Evolutionary conservation across 2,797 vertebrate genomes (phyloP), one percentile per base, ranked within the genome.

Genomic region (Sebastes variabilis): DNA sequence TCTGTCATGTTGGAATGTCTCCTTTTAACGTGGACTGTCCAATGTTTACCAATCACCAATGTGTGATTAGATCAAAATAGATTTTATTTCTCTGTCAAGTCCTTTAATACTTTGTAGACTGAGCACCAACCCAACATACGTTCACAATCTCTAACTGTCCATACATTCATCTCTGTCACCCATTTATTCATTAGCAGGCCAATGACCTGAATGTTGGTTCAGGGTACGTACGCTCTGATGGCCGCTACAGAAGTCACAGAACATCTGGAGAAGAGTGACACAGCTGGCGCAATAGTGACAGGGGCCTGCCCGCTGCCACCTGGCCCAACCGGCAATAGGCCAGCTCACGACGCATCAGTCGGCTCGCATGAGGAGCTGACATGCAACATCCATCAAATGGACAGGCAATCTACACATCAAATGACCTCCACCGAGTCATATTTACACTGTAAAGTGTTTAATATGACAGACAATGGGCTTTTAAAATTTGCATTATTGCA

Each of bases 331-430:
- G 88, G 88, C 83, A 78, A 34, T 2, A 66, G 72, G 79, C 89
- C 85, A 86, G 81, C 30, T 78, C 59, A 29, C n/a, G 32, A 38
- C 29, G 24, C 77, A 78, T 74, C 74, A 38, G 75, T 56, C 16
- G 82, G 75, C 69, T 54, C 80, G 68, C 77, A 84, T 14, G 84
- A 89, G 71, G 71, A 75, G 64, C 83, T 86, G 85, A 87, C 85
- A 83, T 20, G 46, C 46, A 71, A 34, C 75, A 93, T 91, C 88
- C 77, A 93, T 92, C 91, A 92, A 78, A 82, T 13, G 25, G 75
- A 73, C 58, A 25, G 56, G 66, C 38, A 56, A 82, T 86, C 88
- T 83, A 74, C 82, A 92, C 81, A 92, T 94, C 92, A 94, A 94
- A 94, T 90, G 71, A 80, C 67, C 66, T 25, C 58, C 13, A 13